Conservation (phyloP, 2,888 invertebrate genomes). For the Apamea anceps region DNA sequence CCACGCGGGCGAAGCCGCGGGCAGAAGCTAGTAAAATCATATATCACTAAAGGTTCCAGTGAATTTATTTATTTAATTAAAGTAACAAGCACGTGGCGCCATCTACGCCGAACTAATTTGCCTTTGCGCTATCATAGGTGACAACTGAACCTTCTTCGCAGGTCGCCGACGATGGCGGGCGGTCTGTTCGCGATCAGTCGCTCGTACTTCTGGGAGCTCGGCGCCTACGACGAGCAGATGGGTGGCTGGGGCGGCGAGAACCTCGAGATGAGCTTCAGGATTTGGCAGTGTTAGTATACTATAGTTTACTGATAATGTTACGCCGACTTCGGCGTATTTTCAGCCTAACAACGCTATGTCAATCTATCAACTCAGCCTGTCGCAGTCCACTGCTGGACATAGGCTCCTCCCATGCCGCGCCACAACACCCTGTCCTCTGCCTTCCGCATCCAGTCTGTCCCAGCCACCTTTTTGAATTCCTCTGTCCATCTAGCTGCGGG, state of each 20-base stretch:
- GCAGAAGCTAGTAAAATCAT: too few species aligned
- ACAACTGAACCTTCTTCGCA: conserved; percentile 53
- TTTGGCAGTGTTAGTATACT: conserved; percentile 92
- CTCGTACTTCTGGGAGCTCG: conserved; percentile 98
- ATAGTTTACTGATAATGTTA: background rate
- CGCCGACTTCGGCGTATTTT: background rate
- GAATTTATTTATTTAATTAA: too few species aligned
- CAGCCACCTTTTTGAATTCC: too few species aligned
- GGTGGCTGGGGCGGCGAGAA: conserved; percentile 99
- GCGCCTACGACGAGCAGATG: conserved; percentile 99
- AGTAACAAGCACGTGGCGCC: background rate
- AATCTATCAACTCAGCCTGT: too few species aligned
- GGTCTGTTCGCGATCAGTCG: conserved; percentile 98
- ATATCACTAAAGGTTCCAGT: background rate
- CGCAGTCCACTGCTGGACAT: too few species aligned
- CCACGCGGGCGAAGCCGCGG: too few species aligned
- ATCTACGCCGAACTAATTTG: background rate
- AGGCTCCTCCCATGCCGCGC: too few species aligned
- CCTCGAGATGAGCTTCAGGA: conserved; percentile 98
- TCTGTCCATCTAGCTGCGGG: too few species aligned
- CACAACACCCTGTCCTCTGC: too few species aligned
- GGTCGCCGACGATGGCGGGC: conserved; percentile 99
- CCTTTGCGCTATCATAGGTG: background rate
- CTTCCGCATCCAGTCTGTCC: too few species aligned
- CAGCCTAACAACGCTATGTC: background rate